A percentile compares a stretch with the other conserved stretches of the same genome.
Conservation (phyloP, 2,797 vertebrate species). For the Enteromius thamalakanensis region DNA sequence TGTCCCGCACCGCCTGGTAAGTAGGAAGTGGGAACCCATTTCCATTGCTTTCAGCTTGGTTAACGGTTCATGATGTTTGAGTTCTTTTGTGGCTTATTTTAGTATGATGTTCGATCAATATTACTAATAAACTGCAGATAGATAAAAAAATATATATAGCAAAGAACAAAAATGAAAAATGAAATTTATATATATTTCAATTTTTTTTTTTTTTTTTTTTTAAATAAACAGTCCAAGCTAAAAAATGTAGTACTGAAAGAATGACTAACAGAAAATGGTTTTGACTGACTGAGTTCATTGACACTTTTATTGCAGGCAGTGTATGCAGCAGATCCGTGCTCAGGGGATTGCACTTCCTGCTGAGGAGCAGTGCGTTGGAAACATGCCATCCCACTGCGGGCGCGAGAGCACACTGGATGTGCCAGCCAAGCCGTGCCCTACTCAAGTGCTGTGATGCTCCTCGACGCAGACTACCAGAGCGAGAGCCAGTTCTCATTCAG, state of each 20-base stretch:
- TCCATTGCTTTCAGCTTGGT: background rate
- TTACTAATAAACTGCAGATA: no score
- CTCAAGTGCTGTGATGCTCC: slow-evolving; percentile 77
- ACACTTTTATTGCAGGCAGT: slow-evolving; percentile 76
- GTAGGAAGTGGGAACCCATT: slow-evolving; percentile 58
- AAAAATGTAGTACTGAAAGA: background rate
- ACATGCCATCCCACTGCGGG: slow-evolving; percentile 85
- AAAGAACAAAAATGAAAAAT: no score
- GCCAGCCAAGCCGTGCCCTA: slow-evolving; percentile 79
- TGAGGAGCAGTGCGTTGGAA: slow-evolving; percentile 76
- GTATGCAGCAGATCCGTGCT: slow-evolving; percentile 85
- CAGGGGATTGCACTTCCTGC: slow-evolving; percentile 74
- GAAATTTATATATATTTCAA: no score
- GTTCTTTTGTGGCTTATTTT: no score
- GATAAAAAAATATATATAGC: no score
- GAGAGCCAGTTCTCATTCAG: slow-evolving; percentile 10
- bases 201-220: no score
- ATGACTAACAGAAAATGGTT: background rate
- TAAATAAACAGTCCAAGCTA: background rate
- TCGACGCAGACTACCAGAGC: slow-evolving; percentile 6
- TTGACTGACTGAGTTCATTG: background rate
- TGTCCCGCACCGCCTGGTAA: slow-evolving; percentile 90
- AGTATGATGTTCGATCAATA: no score
- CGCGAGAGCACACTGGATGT: slow-evolving; percentile 86
- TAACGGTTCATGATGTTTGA: background rate